These are phyloP conservation scores for Pardalotus punctatus DNA, from an alignment of 2,113 vertebrate species.

Conservation along the genomic window DNA sequence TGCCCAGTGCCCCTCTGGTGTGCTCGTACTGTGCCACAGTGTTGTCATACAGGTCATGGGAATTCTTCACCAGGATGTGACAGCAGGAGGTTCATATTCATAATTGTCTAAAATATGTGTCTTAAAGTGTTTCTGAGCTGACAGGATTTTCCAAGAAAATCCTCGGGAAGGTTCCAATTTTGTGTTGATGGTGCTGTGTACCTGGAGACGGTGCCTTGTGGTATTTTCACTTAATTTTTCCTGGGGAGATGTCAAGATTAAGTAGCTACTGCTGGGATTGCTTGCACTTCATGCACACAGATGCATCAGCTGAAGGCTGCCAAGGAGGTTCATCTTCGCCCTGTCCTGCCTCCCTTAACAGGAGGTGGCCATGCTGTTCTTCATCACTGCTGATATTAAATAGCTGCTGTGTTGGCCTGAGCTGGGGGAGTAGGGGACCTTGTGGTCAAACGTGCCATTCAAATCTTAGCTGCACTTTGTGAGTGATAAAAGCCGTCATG, in stretches of 20 bases:
- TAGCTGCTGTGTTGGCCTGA: neutral
- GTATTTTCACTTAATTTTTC: neutral
- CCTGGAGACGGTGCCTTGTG: neutral
- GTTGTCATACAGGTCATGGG: fast-evolving
- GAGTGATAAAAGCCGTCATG: neutral
- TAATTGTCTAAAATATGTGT: neutral
- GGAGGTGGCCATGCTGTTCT: neutral
- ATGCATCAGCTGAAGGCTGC: neutral
- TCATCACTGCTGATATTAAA: neutral
- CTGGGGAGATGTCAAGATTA: neutral
- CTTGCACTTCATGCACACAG: neutral
- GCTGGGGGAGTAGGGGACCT: neutral
- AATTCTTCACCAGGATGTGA: neutral
- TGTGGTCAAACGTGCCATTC: neutral
- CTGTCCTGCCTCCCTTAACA: neutral
- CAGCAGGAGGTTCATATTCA: neutral
- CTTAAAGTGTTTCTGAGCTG: neutral
- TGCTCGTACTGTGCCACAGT: neutral
- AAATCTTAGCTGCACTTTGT: neutral
- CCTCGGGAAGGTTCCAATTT: neutral
- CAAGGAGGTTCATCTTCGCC: neutral
- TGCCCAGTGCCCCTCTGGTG: neutral
- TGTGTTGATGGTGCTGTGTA: fast-evolving
- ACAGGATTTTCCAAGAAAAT: neutral
- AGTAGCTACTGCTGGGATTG: neutral